Percentiles rank a stretch among this genome's conserved stretches.
phyloP scores from a whole-genome alignment of 2,113 vertebrate species.

The Connochaetes taurinus region DNA sequence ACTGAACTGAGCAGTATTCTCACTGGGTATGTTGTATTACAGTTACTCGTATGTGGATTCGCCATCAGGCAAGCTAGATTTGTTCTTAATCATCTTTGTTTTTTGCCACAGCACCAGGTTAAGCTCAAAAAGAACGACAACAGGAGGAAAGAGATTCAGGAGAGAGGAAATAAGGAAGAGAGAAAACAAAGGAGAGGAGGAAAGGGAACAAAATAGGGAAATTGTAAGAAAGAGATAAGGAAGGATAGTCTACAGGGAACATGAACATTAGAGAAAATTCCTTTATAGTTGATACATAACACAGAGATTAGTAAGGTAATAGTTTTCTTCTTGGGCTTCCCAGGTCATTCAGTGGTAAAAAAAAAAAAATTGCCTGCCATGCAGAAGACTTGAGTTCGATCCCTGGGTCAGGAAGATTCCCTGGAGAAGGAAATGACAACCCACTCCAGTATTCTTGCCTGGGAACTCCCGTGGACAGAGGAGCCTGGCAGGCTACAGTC shows the following conservation, averaged over 20 bases:
- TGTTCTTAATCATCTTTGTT: neutral
- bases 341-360: neutral
- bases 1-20: neutral
- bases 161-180: neutral
- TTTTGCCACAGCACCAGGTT: neutral
- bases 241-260: neutral
- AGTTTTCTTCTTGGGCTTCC: neutral
- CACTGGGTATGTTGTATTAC: no score
- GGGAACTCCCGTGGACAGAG: neutral
- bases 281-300: neutral
- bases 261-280: neutral
- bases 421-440: neutral
- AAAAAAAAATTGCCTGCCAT: neutral
- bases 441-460: neutral
- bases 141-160: neutral
- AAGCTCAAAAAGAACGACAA: neutral
- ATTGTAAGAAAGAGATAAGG: neutral
- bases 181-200: slow-evolving; percentile 1
- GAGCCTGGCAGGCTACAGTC: neutral
- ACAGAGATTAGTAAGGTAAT: neutral
- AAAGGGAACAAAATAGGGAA: neutral
- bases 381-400: neutral
- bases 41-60: neutral
- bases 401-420: neutral
- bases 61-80: neutral